Evolutionary conservation across 1,140 invertebrate genomes (phyloP).

Genomic region (Diorhabda sublineata): DNA sequence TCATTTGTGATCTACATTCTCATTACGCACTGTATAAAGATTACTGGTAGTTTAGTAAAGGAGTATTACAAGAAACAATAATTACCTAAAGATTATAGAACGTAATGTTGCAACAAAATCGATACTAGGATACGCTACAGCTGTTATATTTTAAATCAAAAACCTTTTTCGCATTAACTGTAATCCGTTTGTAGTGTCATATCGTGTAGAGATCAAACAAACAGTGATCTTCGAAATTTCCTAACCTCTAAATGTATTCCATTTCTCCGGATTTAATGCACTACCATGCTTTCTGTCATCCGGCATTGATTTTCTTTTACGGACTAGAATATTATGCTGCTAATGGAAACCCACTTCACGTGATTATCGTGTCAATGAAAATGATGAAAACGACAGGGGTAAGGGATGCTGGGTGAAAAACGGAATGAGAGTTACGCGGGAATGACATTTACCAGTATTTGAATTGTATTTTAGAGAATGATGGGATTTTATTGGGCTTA

Average conservation of each 20-base stretch:
- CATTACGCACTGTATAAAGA: too few species aligned
- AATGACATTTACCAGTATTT: neutral
- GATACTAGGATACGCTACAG: too few species aligned
- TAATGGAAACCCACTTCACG: slow-evolving; percentile 27
- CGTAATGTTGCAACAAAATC: too few species aligned
- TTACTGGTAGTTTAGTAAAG: too few species aligned
- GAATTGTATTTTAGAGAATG: neutral
- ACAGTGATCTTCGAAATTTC: neutral
- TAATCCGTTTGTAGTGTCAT: neutral
- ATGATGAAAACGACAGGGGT: slow-evolving; percentile 22
- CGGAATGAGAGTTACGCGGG: neutral
- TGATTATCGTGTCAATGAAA: slow-evolving; percentile 30
- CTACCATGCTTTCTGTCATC: slow-evolving; percentile 1
- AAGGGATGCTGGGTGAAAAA: slow-evolving; percentile 14
- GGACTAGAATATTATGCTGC: slow-evolving; percentile 3
- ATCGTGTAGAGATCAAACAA: neutral
- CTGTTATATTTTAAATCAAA: too few species aligned
- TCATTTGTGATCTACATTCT: too few species aligned
- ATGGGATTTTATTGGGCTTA: neutral
- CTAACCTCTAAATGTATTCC: neutral
- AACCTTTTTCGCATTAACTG: neutral
- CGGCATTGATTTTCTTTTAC: slow-evolving; percentile 14
- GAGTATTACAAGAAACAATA: too few species aligned
- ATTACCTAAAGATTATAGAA: too few species aligned
- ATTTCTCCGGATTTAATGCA: slow-evolving; percentile 5